Evolutionary conservation across 2,888 invertebrate genomes (phyloP).

Genomic region (Ennomos fuscantarius): DNA sequence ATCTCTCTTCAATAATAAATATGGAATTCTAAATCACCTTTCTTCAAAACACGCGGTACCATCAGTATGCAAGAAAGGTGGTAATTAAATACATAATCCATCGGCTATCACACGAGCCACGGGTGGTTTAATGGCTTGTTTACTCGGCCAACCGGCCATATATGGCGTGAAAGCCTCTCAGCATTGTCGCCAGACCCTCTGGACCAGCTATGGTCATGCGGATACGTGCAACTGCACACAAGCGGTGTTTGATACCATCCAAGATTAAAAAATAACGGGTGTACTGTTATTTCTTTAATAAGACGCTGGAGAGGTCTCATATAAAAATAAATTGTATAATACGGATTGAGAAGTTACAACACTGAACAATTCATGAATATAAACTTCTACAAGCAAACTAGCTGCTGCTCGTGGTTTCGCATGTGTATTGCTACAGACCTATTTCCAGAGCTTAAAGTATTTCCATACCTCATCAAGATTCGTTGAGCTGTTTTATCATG

Average conservation of each 20-base stretch:
- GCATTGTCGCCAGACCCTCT: constrained; percentile 75
- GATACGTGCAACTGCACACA: constrained; percentile 63
- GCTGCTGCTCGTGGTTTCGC: too few species aligned
- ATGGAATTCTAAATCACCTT: constrained; percentile 13
- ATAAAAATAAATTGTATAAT: background rate
- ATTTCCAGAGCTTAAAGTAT: too few species aligned
- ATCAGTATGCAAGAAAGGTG: constrained; percentile 66
- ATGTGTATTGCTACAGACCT: too few species aligned
- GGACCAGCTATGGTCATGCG: constrained; percentile 61
- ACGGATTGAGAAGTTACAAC: too few species aligned
- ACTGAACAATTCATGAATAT: too few species aligned
- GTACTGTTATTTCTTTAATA: constrained; percentile 29
- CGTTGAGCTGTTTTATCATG: too few species aligned
- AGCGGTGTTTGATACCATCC: constrained; percentile 56
- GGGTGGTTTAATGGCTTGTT: constrained; percentile 75
- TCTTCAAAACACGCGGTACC: constrained; percentile 40
- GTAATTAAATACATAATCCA: constrained; percentile 80
- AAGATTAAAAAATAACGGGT: constrained; percentile 53
- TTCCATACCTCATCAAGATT: too few species aligned
- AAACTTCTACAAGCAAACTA: too few species aligned
- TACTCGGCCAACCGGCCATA: constrained; percentile 70
- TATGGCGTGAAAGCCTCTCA: constrained; percentile 81
- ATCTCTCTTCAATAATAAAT: background rate
- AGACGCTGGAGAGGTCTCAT: constrained; percentile 6
- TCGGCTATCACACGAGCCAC: constrained; percentile 65